A percentile compares a stretch with the other conserved stretches of the same genome.
phyloP scores from a whole-genome alignment of 2,113 vertebrate species.

The Tretioscincus oriximinensis region DNA sequence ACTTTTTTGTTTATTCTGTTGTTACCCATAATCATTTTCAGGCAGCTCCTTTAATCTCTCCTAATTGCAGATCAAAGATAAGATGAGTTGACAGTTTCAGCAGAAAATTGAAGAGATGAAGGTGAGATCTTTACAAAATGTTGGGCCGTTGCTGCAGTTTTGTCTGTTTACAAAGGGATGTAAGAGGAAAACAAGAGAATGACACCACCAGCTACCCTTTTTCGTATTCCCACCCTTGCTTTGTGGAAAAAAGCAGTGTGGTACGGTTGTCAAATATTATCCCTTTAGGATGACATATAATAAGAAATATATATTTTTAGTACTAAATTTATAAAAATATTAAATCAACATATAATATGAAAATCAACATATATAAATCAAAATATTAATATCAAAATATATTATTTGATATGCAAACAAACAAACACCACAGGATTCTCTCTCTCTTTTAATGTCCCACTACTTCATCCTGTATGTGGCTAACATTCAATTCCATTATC shows the following conservation, averaged over 20 bases:
- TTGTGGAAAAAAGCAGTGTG: not conserved
- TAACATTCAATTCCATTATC: no score
- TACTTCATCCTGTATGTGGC: no score
- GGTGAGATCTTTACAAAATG: conserved; percentile 1
- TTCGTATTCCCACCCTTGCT: not conserved
- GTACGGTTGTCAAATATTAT: no score
- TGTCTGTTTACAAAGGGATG: not conserved
- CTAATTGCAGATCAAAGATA: conserved; percentile 54
- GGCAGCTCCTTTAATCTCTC: conserved; percentile 30
- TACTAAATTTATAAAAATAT: no score
- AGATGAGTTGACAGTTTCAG: conserved; percentile 27
- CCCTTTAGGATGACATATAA: no score
- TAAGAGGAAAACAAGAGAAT: not conserved
- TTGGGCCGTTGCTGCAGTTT: not conserved
- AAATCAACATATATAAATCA: no score
- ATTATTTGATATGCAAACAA: no score
- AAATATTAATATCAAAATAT: no score
- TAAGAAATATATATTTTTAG: no score
- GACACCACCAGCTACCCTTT: not conserved
- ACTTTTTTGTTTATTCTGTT: conserved; percentile 37
- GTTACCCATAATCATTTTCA: not conserved
- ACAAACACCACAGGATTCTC: no score
- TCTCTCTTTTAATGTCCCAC: no score
- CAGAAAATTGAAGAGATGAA: conserved; percentile 21
- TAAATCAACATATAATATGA: no score